Evolutionary conservation across 2,113 vertebrate genomes (phyloP).

Genomic region (Misgurnus anguillicaudatus): DNA sequence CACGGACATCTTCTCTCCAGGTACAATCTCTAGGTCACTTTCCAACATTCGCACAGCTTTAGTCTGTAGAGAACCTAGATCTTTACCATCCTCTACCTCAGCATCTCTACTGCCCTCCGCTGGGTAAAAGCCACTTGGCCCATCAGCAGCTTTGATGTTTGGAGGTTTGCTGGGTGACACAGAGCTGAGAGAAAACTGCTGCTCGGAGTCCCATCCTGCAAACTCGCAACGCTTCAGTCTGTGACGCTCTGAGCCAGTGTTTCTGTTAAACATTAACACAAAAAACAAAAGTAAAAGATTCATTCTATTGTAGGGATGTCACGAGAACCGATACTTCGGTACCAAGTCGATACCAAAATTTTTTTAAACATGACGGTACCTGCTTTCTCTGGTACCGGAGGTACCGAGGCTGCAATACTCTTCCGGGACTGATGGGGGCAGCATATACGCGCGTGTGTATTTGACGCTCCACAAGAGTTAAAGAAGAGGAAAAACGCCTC

Average conservation of each 20-base stretch:
- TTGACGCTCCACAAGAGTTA: too few species aligned
- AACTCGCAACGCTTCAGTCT: slow-evolving; percentile 82
- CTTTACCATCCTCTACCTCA: neutral
- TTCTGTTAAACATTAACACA: slow-evolving; percentile 71
- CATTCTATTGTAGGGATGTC: too few species aligned
- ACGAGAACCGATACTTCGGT: too few species aligned
- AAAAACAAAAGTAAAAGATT: neutral
- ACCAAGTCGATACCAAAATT: too few species aligned
- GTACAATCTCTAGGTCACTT: slow-evolving; percentile 67
- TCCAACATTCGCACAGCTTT: slow-evolving; percentile 39
- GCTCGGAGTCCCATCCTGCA: slow-evolving; percentile 86
- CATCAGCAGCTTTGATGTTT: neutral
- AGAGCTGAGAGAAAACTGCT: slow-evolving; percentile 76
- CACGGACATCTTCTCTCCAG: slow-evolving; percentile 74
- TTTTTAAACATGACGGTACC: too few species aligned
- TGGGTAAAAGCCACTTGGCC: too few species aligned
- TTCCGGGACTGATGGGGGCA: too few species aligned
- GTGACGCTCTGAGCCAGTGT: slow-evolving; percentile 78
- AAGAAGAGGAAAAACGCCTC: too few species aligned
- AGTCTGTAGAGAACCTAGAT: neutral
- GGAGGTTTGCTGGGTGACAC: neutral
- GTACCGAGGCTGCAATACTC: too few species aligned
- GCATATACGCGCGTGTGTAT: too few species aligned
- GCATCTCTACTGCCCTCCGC: slow-evolving; percentile 4
- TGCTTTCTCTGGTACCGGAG: too few species aligned